Percentiles rank a stretch among this genome's conserved stretches.
phyloP scores from a whole-genome alignment of 2,113 vertebrate species.

The Daboia siamensis region DNA sequence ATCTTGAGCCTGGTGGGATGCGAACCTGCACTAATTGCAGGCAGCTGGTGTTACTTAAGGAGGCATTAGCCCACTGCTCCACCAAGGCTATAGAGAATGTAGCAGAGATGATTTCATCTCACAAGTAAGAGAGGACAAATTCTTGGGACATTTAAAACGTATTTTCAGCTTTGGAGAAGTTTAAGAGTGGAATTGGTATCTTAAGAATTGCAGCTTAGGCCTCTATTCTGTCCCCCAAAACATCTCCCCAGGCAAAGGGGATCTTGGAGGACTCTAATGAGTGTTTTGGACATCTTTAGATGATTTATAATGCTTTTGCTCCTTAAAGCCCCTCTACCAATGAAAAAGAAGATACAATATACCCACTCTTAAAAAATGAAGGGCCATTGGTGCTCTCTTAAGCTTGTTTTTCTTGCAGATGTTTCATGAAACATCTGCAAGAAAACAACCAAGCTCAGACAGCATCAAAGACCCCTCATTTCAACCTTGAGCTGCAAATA shows the following conservation, averaged over 20 bases:
- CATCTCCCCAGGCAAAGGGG: neutral
- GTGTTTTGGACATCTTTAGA: neutral
- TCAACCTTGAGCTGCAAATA: neutral
- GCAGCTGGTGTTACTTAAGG: too few relatives aligned
- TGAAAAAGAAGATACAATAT: neutral
- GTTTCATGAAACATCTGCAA: neutral
- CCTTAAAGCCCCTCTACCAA: neutral
- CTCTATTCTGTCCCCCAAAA: neutral
- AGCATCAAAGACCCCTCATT: neutral
- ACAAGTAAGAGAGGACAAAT: neutral
- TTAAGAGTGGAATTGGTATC: neutral
- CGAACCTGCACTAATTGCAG: too few relatives aligned
- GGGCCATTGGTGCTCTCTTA: neutral
- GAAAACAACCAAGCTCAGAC: neutral
- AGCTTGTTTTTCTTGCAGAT: neutral
- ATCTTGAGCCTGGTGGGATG: too few relatives aligned
- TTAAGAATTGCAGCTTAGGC: neutral
- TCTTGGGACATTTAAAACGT: neutral
- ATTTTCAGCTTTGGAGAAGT: neutral
- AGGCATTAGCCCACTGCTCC: too few relatives aligned
- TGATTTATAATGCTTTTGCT: neutral
- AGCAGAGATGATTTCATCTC: neutral
- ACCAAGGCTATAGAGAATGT: neutral
- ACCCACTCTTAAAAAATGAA: neutral
- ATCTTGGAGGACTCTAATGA: neutral